These are phyloP conservation scores for Porites cylindrica DNA, from an alignment of 92 coral and sea anemone species.

Conservation along the genomic window DNA sequence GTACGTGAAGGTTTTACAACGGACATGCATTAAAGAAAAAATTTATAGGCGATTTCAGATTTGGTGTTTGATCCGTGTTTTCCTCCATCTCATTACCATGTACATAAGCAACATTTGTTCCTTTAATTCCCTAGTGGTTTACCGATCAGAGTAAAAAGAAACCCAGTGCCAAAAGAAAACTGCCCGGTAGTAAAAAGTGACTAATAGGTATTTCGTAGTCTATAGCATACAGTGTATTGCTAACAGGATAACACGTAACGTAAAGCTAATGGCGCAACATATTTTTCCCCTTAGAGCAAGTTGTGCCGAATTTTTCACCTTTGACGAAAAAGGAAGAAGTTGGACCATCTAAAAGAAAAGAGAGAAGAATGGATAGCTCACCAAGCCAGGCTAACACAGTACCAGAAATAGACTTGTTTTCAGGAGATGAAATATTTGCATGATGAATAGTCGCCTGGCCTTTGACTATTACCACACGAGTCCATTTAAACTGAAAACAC, in stretches of 20 bases:
- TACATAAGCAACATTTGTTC: too few species aligned
- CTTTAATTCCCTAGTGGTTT: too few species aligned
- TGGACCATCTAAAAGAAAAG: slow-evolving; percentile 20
- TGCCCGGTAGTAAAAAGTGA: too few species aligned
- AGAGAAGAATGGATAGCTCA: slow-evolving; percentile 21
- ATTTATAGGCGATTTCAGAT: too few species aligned
- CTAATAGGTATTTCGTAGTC: too few species aligned
- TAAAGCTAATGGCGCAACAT: not conserved
- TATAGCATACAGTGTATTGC: too few species aligned
- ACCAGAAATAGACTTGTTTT: slow-evolving; percentile 69
- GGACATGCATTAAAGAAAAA: too few species aligned
- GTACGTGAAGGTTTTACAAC: not conserved
- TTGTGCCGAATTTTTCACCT: slow-evolving; percentile 72
- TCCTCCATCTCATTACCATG: too few species aligned
- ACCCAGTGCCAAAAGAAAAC: too few species aligned
- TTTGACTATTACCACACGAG: not conserved
- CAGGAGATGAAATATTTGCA: slow-evolving; percentile 78
- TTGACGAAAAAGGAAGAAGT: slow-evolving; percentile 1
- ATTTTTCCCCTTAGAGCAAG: slow-evolving; percentile 54
- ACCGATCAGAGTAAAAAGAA: too few species aligned
- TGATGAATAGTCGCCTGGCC: not conserved
- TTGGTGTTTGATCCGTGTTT: too few species aligned
- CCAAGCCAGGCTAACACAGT: slow-evolving; percentile 23
- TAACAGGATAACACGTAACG: not conserved
- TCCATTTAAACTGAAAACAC: not conserved